Evolutionary conservation across 2,113 vertebrate species (phyloP).

Genomic region (Mus pahari): DNA sequence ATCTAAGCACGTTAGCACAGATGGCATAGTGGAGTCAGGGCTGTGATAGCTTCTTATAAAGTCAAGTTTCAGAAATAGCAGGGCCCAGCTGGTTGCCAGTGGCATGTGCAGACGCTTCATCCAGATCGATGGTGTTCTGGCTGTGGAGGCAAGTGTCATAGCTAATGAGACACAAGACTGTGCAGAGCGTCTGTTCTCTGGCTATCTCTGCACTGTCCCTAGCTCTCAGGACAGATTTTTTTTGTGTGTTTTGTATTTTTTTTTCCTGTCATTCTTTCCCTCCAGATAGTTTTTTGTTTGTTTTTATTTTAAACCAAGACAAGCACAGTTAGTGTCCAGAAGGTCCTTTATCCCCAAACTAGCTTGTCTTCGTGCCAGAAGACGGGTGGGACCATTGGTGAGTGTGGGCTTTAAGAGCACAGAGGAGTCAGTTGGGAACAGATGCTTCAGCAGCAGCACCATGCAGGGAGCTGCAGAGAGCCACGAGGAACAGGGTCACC

Average conservation of each 20-base stretch:
- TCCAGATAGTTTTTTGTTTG: background rate
- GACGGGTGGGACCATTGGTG: background rate
- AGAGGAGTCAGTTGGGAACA: background rate
- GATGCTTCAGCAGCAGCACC: rapidly evolving
- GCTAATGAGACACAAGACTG: rapidly evolving
- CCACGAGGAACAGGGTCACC: background rate
- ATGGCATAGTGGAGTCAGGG: background rate
- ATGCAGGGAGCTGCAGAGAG: background rate
- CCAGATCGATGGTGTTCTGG: background rate
- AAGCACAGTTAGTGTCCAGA: background rate
- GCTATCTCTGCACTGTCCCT: background rate
- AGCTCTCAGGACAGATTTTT: background rate
- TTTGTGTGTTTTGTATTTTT: background rate
- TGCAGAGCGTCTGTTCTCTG: background rate
- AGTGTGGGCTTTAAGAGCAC: background rate
- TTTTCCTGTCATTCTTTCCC: background rate
- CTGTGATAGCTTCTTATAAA: background rate
- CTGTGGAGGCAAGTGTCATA: background rate
- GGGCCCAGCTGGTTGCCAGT: background rate
- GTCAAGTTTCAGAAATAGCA: background rate
- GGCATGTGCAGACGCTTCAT: background rate
- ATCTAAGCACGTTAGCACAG: rapidly evolving
- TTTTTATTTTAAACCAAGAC: background rate
- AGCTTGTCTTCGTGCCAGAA: background rate
- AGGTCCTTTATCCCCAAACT: background rate